phyloP scores from a whole-genome alignment of 2,113 vertebrate genomes.

The Natator depressus region DNA sequence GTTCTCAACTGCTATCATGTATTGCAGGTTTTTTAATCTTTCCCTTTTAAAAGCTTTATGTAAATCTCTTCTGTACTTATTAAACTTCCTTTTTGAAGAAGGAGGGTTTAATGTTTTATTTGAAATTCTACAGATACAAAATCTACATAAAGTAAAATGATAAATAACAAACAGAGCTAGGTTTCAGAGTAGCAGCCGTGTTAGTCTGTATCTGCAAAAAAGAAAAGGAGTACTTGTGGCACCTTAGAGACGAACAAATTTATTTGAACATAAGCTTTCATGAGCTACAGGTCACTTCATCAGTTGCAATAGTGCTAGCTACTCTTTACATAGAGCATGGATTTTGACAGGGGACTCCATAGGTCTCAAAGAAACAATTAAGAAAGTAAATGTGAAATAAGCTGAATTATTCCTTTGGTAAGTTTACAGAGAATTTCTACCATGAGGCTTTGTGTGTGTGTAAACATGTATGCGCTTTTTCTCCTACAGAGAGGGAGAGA shows the following conservation, averaged over 20 bases:
- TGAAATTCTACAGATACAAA: constrained; percentile 44
- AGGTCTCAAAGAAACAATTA: constrained; percentile 23
- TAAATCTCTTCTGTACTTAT: constrained; percentile 47
- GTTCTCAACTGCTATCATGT: constrained; percentile 12
- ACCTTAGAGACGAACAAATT: too few species aligned
- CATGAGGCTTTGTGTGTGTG: background rate
- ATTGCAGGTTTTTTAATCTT: constrained; percentile 42
- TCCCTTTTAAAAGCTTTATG: constrained; percentile 24
- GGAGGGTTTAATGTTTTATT: constrained; percentile 14
- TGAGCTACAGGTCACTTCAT: too few species aligned
- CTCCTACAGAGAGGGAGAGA: background rate
- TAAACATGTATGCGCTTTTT: too few species aligned
- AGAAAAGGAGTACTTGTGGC: too few species aligned
- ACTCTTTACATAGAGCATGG: constrained; percentile 17
- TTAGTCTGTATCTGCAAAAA: too few species aligned
- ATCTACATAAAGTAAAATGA: background rate
- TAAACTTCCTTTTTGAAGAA: constrained; percentile 14
- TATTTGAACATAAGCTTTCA: too few species aligned
- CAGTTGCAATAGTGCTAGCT: background rate
- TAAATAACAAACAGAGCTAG: constrained; percentile 28
- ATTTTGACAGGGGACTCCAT: constrained; percentile 14
- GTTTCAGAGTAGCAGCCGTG: too few species aligned
- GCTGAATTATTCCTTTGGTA: background rate
- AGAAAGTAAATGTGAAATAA: background rate
- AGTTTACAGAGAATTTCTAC: background rate